Conservation (phyloP, 2,797 vertebrate genomes). For the Platalea minor region DNA sequence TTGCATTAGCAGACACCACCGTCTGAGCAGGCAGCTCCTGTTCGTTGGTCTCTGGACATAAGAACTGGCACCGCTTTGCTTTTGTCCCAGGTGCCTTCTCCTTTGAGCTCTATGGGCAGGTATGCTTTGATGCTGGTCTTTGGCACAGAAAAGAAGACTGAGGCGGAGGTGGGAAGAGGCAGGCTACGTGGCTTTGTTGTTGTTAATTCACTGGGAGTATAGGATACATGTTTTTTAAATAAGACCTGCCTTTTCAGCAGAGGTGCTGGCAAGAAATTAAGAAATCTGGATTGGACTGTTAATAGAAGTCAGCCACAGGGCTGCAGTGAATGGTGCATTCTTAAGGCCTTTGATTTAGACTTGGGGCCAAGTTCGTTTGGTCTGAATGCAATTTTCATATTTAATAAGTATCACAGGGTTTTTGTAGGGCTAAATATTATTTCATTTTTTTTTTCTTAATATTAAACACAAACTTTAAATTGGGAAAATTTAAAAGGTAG, state of each 20-base stretch:
- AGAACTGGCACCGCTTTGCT: neutral
- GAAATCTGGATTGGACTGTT: neutral
- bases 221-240: neutral
- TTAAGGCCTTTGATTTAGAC: neutral
- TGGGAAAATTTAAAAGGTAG: neutral
- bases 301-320: neutral
- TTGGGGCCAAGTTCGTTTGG: neutral
- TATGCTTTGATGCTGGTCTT: neutral
- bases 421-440: neutral
- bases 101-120: neutral
- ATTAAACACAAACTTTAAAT: neutral
- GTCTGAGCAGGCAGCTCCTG: neutral
- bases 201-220: neutral
- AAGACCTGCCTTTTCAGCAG: neutral
- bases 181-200: neutral
- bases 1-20: neutral
- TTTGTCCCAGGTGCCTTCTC: neutral
- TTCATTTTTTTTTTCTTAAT: neutral
- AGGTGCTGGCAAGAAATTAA: neutral
- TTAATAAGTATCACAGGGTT: neutral
- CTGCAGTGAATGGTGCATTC: neutral
- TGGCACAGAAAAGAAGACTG: neutral
- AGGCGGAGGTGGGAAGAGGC: neutral
- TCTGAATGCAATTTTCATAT: neutral
- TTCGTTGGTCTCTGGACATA: fast-evolving